These are phyloP conservation scores for Gallinago nigripennis DNA, from an alignment of 2,797 vertebrate species.

Conservation along the genomic window DNA sequence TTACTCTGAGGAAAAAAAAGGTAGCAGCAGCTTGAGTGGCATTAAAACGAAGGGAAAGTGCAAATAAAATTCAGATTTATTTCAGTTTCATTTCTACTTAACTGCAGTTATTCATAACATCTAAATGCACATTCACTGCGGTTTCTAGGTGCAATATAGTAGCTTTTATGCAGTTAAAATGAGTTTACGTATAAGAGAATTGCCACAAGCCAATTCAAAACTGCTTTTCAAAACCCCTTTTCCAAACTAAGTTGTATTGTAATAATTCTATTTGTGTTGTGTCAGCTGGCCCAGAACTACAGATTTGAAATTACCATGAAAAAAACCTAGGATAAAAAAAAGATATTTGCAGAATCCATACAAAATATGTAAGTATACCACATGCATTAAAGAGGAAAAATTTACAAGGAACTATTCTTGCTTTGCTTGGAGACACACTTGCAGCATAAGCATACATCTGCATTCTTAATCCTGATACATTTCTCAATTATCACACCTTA, in stretches of 20 bases:
- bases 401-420: constrained; percentile 16
- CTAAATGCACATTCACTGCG: constrained; percentile 69
- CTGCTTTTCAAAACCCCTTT: constrained; percentile 38
- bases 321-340: constrained; percentile 38
- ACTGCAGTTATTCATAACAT: constrained; percentile 77
- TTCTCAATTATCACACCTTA: background rate
- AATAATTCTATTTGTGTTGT: constrained; percentile 55
- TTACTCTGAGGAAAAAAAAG: constrained; percentile 10
- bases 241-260: constrained; percentile 39
- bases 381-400: constrained; percentile 21
- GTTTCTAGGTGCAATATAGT: constrained; percentile 69
- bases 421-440: constrained; percentile 3
- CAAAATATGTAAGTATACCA: constrained; percentile 44
- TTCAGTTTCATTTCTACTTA: constrained; percentile 70
- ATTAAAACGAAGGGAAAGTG: constrained; percentile 67
- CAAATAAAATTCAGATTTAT: constrained; percentile 80
- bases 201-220: constrained; percentile 70
- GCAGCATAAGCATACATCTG: background rate
- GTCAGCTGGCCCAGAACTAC: constrained; percentile 49
- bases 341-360: background rate
- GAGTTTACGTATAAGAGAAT: constrained; percentile 72
- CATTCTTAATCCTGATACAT: background rate
- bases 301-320: constrained; percentile 46
- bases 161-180: constrained; percentile 74
- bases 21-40: constrained; percentile 62